Base-by-base conservation (phyloP, 2,888 invertebrate species). In the Rhamnusium bicolor region DNA sequence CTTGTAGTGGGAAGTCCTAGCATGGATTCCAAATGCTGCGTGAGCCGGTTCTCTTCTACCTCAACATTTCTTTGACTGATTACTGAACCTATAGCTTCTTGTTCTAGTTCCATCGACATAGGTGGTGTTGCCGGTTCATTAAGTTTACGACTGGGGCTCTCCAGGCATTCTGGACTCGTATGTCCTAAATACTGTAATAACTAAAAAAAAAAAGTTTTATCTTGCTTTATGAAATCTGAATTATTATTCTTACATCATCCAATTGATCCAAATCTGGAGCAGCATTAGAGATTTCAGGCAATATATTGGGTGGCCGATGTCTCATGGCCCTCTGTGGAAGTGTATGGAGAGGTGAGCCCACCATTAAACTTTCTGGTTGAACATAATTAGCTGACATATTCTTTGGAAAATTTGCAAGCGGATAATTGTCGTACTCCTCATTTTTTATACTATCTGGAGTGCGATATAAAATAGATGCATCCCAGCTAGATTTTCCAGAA, bases 401-500 rank as follows among this genome's bases (percentile, higher is more conserved):
- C 21, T 60, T 66, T 12, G 32, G 29, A 5, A 18, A n/a, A 46
- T 32, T 67, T 2, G 24, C 18, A 1, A 29, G 21, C n/a, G 40
- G 19, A 24, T 40, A 24, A 2, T 80, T 81, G 81, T 80, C 82
- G 8, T 56, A 66, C 18, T 65, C 32, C 7, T 69, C 58, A n/a
- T 4, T 24, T 24, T 68, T 70, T 27, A 77, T 65, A 27, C 61
- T 78, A n/a, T 90, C 89, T 0, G 95, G 94, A 82, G 94, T 93
- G 85, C 94, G 93, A 88, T 96, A 96, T 0, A 98, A 90, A 72
- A 97, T 95, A 0, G 97, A 95, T 47, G 96, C 96, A 88, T 98
- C 98, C 98, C 98, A 98, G 83, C 96, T 96, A 62, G 96, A 95
- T 89, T 98, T 98, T 61, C 98, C 98, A 29, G 96, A 94, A 69